Percentiles rank a stretch among this genome's conserved stretches.
Evolutionary conservation across 2,888 invertebrate genomes (phyloP).

Genomic region (Drosophila acutilabella): DNA sequence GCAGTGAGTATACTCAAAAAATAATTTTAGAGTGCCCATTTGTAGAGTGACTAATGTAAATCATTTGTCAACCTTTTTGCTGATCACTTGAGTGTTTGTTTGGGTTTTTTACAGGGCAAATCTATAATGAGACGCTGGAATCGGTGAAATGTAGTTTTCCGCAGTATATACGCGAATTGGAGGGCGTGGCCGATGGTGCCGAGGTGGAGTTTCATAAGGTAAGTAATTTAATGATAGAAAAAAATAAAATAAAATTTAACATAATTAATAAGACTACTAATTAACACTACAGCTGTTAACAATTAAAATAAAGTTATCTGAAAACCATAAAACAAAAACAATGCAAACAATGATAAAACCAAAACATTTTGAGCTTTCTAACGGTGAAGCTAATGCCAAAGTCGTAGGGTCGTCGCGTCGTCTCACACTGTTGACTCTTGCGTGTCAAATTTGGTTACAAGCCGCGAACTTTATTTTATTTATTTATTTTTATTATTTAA

Average conservation of each 20-base stretch:
- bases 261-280: constrained; percentile 24
- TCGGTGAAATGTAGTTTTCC: constrained; percentile 90
- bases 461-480: background rate
- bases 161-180: constrained; percentile 92
- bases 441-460: constrained; percentile 14
- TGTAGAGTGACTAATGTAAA: constrained; percentile 15
- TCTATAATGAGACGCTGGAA: constrained; percentile 91
- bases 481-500: constrained; percentile 9
- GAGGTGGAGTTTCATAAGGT: constrained; percentile 93
- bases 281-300: constrained; percentile 50
- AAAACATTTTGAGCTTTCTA: constrained; percentile 52
- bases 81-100: background rate
- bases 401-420: constrained; percentile 17
- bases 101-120: constrained; percentile 81
- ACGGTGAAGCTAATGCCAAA: constrained; percentile 57
- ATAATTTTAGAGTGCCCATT: background rate
- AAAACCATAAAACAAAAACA: constrained; percentile 3
- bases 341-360: constrained; percentile 1
- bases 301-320: constrained; percentile 52
- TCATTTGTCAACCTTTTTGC: constrained; percentile 1
- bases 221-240: constrained; percentile 46
- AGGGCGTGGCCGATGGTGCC: constrained; percentile 94
- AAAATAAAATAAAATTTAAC: background rate
- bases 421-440: constrained; percentile 38
- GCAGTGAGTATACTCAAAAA: constrained; percentile 85